Evolutionary conservation across 2,113 vertebrate genomes (phyloP).

Genomic region (Zeus faber): DNA sequence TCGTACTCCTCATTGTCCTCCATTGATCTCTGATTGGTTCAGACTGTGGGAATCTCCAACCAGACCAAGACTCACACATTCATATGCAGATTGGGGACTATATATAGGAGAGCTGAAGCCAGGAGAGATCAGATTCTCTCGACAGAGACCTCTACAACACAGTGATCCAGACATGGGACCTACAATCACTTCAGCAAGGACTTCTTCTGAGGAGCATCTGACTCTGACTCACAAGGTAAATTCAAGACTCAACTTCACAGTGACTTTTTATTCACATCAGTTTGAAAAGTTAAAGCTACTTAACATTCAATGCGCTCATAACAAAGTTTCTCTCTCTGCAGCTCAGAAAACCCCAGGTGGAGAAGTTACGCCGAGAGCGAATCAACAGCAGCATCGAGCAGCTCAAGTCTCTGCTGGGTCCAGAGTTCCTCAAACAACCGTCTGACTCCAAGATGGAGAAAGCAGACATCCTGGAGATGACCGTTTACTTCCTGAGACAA

Average conservation of each 20-base stretch:
- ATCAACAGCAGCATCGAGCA: conserved; percentile 52
- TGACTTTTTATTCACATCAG: background rate
- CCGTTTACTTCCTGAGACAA: conserved; percentile 38
- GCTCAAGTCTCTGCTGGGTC: conserved; percentile 64
- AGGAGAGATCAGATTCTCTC: conserved; percentile 56
- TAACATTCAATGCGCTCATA: too few species aligned
- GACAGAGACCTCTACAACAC: conserved; percentile 56
- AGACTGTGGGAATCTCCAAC: conserved; percentile 71
- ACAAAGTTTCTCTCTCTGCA: conserved; percentile 24
- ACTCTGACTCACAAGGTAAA: conserved; percentile 65
- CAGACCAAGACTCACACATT: conserved; percentile 69
- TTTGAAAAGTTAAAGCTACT: too few species aligned
- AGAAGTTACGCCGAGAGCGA: conserved; percentile 42
- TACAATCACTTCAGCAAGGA: conserved; percentile 52
- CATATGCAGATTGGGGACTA: conserved; percentile 71
- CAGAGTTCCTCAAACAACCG: conserved; percentile 61
- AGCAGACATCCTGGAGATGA: conserved; percentile 50
- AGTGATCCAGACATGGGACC: conserved; percentile 64
- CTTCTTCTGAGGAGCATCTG: conserved; percentile 49
- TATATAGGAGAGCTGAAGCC: conserved; percentile 65
- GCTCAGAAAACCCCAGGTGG: conserved; percentile 41
- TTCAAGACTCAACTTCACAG: conserved; percentile 3
- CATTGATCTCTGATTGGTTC: conserved; percentile 61
- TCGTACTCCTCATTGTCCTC: conserved; percentile 45
- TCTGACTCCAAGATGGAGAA: conserved; percentile 16